These are phyloP conservation scores for Cyrtorhinus lividipennis DNA, from an alignment of 1,140 invertebrate species.

Conservation along the genomic window DNA sequence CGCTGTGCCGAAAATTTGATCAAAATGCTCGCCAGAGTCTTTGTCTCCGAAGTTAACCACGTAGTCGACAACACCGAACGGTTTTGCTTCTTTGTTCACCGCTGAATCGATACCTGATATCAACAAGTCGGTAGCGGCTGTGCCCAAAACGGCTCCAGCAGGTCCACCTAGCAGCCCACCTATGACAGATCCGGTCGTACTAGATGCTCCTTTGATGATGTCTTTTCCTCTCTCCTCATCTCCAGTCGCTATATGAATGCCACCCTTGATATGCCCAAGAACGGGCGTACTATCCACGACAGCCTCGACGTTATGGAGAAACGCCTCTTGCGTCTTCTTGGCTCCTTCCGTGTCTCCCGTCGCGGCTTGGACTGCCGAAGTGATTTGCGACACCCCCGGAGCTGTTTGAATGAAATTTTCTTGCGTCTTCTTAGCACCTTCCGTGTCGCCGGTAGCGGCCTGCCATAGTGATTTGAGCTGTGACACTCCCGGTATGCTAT, in stretches of 20 bases:
- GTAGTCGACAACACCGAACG: slow-evolving; percentile 9
- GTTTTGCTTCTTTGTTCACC: slow-evolving; percentile 3
- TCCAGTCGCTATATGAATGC: slow-evolving; percentile 5
- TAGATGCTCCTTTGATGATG: slow-evolving; percentile 4
- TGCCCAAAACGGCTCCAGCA: background rate
- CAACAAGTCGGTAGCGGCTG: background rate
- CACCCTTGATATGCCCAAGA: slow-evolving; percentile 14
- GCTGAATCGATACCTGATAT: slow-evolving; percentile 6
- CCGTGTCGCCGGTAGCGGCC: background rate
- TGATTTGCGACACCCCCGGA: slow-evolving; percentile 10
- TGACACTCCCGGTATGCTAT: too few species aligned
- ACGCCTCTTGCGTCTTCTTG: slow-evolving; percentile 4
- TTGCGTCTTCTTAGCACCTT: slow-evolving; percentile 7
- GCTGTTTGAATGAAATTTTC: slow-evolving; percentile 11
- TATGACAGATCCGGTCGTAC: slow-evolving; percentile 1
- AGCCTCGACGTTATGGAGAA: background rate
- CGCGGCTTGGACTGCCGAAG: slow-evolving; percentile 1
- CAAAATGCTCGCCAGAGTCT: slow-evolving; percentile 7
- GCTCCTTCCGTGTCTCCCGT: slow-evolving; percentile 6
- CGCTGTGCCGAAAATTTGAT: background rate
- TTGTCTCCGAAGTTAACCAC: slow-evolving; percentile 6
- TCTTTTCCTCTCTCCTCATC: slow-evolving; percentile 9
- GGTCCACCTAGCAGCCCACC: slow-evolving; percentile 13
- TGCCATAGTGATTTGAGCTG: too few species aligned
- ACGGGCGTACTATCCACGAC: slow-evolving; percentile 8